A percentile compares a stretch with the other conserved stretches of the same genome.
phyloP scores from a whole-genome alignment of 2,113 vertebrate genomes.

The Amphilophus citrinellus region DNA sequence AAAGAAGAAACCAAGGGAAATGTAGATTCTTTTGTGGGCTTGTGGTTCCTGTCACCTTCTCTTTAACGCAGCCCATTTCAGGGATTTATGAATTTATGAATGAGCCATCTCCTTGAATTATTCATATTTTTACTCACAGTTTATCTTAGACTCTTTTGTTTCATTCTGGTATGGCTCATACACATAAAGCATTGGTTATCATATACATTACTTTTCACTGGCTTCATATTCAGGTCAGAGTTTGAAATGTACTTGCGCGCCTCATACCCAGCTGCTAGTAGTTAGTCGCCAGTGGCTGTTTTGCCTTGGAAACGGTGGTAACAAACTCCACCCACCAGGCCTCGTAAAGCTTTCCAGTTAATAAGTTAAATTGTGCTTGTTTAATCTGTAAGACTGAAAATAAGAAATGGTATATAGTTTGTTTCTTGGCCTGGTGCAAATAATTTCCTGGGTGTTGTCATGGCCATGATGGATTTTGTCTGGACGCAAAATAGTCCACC shows the following conservation, averaged over 20 bases:
- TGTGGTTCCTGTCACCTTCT: neutral
- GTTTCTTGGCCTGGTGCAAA: neutral
- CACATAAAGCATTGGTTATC: neutral
- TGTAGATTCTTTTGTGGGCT: neutral
- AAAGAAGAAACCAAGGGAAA: slow-evolving; percentile 14
- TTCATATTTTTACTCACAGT: slow-evolving; percentile 24
- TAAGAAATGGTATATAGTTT: neutral
- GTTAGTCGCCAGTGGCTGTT: neutral
- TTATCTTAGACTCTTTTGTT: neutral
- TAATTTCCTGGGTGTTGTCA: neutral
- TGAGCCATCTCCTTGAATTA: slow-evolving; percentile 37
- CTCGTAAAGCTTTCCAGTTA: neutral
- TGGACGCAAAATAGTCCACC: neutral
- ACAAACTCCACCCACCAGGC: neutral
- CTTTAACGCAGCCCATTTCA: slow-evolving; percentile 22
- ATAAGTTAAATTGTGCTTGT: neutral
- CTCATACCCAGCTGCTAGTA: neutral
- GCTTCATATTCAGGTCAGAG: neutral
- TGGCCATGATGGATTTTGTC: neutral
- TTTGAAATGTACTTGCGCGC: neutral
- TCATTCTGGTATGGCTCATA: neutral
- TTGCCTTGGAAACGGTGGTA: neutral
- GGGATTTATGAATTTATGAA: slow-evolving; percentile 46
- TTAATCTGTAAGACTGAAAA: neutral
- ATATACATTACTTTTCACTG: neutral